phyloP scores from a whole-genome alignment of 2,113 vertebrate species.

The Bos taurus region DNA sequence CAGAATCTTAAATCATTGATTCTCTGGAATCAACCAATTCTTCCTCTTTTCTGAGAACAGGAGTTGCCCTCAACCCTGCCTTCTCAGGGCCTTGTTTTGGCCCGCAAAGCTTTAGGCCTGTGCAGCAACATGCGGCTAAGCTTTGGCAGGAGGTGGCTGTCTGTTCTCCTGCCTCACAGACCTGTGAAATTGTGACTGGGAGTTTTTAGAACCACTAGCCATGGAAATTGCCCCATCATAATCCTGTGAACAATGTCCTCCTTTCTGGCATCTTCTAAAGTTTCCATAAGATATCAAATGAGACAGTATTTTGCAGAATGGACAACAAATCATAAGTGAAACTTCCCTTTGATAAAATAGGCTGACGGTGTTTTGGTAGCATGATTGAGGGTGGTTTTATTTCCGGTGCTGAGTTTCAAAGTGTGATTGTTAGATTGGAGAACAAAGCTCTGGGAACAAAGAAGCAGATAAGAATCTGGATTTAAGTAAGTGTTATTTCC shows the following conservation, averaged over 20 bases:
- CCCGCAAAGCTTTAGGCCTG: background rate
- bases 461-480: background rate
- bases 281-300: background rate
- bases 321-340: background rate
- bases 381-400: background rate
- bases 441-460: background rate
- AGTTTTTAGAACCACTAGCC: background rate
- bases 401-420: background rate
- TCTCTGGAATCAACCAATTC: background rate
- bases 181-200: background rate
- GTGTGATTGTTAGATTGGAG: background rate
- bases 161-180: background rate
- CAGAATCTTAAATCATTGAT: background rate
- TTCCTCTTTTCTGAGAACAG: background rate
- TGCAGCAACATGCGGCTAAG: accelerated
- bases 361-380: background rate
- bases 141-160: background rate
- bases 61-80: background rate
- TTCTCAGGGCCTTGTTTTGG: background rate
- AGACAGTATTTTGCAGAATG: background rate
- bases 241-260: background rate
- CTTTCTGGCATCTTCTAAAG: background rate
- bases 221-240: background rate
- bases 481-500: background rate
- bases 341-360: background rate